A percentile compares a stretch with the other conserved stretches of the same genome.
These are phyloP conservation scores for Callipepla californica DNA, from an alignment of 2,113 vertebrate species.

Conservation along the genomic window DNA sequence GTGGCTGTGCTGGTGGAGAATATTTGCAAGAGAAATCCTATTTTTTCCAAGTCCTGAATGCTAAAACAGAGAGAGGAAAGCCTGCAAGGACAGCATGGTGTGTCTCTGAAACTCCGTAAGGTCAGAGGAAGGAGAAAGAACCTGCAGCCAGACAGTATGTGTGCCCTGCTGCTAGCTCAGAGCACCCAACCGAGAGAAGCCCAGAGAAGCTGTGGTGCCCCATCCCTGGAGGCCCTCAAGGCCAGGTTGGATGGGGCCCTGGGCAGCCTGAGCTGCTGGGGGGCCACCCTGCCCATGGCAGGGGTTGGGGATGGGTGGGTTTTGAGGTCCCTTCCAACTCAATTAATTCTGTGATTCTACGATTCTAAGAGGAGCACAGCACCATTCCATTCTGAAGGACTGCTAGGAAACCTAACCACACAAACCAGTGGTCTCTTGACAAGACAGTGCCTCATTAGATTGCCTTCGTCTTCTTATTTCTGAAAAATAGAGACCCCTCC, in stretches of 20 bases:
- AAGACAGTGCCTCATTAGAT: background rate
- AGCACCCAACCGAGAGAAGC: background rate
- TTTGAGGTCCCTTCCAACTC: too few species aligned
- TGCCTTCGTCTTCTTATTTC: background rate
- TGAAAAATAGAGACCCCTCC: background rate
- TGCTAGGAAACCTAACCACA: background rate
- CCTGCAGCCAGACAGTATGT: background rate
- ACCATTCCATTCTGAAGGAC: background rate
- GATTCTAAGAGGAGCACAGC: background rate
- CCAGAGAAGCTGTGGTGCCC: too few species aligned
- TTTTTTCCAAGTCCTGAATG: background rate
- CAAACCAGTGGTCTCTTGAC: background rate
- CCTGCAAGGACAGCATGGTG: fast-evolving
- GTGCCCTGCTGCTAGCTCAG: background rate
- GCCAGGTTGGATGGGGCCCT: too few species aligned
- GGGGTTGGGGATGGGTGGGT: too few species aligned
- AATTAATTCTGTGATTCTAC: too few species aligned
- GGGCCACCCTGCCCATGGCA: too few species aligned
- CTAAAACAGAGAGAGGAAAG: background rate
- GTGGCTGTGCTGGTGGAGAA: background rate
- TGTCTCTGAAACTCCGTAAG: background rate
- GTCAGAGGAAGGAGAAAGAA: background rate
- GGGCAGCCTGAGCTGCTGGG: too few species aligned
- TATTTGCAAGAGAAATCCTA: background rate
- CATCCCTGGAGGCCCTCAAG: too few species aligned